Conservation (phyloP, 2,113 vertebrate genomes). For the Chlorocebus sabaeus region DNA sequence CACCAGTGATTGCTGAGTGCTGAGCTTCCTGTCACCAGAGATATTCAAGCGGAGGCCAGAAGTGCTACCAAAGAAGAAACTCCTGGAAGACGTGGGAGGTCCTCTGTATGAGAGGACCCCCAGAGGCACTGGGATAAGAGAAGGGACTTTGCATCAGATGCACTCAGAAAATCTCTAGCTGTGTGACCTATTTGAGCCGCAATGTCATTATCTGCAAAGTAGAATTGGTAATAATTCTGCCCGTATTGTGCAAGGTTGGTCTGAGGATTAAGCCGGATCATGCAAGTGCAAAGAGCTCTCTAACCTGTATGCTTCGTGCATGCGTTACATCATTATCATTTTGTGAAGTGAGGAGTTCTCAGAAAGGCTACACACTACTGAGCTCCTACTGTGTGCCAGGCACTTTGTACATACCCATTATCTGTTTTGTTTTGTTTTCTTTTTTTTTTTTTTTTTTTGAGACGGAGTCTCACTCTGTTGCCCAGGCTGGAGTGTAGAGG, state of each 20-base stretch:
- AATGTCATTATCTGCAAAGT: neutral
- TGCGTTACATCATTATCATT: accelerated
- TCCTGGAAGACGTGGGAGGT: neutral
- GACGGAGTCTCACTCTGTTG: no score
- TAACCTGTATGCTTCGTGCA: no score
- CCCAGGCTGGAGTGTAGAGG: no score
- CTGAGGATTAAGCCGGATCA: neutral
- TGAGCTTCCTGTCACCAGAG: neutral
- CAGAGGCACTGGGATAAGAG: neutral
- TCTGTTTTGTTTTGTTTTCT: neutral
- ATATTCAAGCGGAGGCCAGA: neutral
- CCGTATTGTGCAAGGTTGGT: no score
- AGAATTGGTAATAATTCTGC: neutral
- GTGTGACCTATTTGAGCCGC: neutral
- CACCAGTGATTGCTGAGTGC: neutral
- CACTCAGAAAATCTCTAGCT: neutral
- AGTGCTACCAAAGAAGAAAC: neutral
- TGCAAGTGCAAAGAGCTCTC: neutral
- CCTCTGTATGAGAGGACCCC: neutral
- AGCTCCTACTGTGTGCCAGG: neutral
- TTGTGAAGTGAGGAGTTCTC: neutral
- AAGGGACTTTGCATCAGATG: neutral
- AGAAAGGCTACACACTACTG: accelerated
- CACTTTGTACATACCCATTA: accelerated
- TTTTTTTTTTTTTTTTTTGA: no score